phyloP scores from a whole-genome alignment of 2,888 invertebrate genomes.

The Calliopum simillimum region DNA sequence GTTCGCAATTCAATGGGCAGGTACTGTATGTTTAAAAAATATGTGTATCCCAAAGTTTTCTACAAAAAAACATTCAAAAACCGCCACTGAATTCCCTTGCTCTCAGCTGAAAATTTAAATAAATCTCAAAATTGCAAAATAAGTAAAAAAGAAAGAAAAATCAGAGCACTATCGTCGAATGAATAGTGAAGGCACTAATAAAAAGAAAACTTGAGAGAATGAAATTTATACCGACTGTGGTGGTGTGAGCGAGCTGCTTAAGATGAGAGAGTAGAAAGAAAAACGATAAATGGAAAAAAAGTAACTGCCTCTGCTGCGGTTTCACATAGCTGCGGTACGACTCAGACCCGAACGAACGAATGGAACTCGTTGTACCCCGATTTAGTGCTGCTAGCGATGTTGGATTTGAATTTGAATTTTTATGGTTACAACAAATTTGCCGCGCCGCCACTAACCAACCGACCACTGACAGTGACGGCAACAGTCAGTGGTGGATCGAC shows the following conservation, averaged over 20 bases:
- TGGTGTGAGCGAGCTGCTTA: constrained; percentile 1
- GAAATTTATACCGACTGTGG: background rate
- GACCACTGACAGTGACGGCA: no score
- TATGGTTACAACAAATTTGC: no score
- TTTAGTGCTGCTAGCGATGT: background rate
- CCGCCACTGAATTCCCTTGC: background rate
- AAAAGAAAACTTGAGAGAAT: background rate
- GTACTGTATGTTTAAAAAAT: no score
- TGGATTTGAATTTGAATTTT: background rate
- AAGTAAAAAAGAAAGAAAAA: background rate
- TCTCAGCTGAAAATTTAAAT: constrained; percentile 13
- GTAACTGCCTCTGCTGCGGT: background rate
- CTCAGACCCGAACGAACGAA: constrained; percentile 23
- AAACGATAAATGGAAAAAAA: background rate
- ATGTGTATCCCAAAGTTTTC: background rate
- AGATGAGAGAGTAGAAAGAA: background rate
- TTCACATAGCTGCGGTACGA: background rate
- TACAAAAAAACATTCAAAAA: background rate
- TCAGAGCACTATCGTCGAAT: background rate
- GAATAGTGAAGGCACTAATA: background rate
- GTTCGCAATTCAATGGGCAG: no score
- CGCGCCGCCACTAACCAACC: no score
- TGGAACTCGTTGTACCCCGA: constrained; percentile 19
- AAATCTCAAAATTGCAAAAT: constrained; percentile 22
- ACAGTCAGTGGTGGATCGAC: constrained; percentile 1